A percentile compares a stretch with the other conserved stretches of the same genome.
phyloP scores from a whole-genome alignment of 2,113 vertebrate species.

The Gopherus evgoodei region DNA sequence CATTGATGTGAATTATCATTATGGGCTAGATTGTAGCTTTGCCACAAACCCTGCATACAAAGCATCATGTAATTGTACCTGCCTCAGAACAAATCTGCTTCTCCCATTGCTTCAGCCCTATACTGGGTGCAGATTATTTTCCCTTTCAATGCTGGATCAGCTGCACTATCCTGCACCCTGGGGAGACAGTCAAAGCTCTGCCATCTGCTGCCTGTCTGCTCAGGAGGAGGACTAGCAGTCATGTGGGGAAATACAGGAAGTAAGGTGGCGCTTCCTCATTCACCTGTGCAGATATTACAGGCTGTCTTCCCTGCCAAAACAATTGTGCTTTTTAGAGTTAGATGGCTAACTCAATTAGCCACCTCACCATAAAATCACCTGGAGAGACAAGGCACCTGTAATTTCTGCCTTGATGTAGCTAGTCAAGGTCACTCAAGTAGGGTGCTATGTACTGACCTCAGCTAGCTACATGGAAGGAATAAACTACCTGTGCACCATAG shows the following conservation, averaged over 20 bases:
- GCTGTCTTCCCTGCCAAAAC: neutral
- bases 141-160: neutral
- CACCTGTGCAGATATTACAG: neutral
- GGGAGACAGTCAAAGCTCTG: neutral
- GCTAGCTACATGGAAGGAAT: neutral
- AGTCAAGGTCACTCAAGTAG: neutral
- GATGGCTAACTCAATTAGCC: neutral
- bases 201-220: neutral
- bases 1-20: rapidly evolving
- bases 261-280: neutral
- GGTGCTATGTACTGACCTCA: neutral
- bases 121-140: neutral
- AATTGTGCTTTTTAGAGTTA: neutral
- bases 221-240: neutral
- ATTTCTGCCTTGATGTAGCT: neutral
- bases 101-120: neutral
- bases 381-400: neutral
- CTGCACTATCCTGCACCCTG: neutral
- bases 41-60: neutral
- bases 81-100: neutral
- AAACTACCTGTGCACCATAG: neutral
- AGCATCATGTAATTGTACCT: neutral
- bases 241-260: neutral
- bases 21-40: neutral
- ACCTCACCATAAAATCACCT: neutral